phyloP scores from a whole-genome alignment of 53 echinoderm and acorn worm genomes.

The Glandiceps talaboti region DNA sequence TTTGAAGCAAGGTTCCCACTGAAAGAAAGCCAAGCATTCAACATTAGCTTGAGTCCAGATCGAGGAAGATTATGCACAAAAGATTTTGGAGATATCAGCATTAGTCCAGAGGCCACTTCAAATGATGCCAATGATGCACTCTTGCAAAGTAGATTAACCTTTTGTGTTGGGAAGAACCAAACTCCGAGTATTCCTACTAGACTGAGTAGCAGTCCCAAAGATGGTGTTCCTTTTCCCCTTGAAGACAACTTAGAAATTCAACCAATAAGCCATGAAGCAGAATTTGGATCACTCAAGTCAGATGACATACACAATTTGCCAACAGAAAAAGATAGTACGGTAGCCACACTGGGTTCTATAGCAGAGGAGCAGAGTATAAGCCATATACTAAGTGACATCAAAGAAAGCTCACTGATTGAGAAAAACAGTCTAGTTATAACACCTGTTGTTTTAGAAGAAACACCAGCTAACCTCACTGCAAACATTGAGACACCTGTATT shows the following conservation, averaged over 20 bases:
- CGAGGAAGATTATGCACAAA: not conserved
- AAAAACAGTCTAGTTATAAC: not conserved
- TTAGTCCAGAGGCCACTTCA: not conserved
- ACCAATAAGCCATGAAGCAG: not conserved
- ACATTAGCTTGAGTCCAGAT: not conserved
- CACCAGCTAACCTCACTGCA: not conserved
- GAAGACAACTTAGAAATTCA: not conserved
- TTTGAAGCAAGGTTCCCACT: not conserved
- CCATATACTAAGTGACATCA: not conserved
- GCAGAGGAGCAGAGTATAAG: too few species aligned
- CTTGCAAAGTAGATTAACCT: not conserved
- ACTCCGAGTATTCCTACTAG: not conserved
- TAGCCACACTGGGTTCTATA: too few species aligned
- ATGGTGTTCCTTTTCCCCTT: not conserved
- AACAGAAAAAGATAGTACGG: too few species aligned
- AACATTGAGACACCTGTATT: not conserved
- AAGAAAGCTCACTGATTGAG: not conserved
- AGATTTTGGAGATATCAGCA: not conserved
- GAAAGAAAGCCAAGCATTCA: not conserved
- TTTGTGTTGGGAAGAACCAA: not conserved
- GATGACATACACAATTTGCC: not conserved
- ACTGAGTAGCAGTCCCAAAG: not conserved
- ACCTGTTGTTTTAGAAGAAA: not conserved
- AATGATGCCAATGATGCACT: not conserved
- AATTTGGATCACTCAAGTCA: too few species aligned